phyloP scores from a whole-genome alignment of 2,888 invertebrate species.

The Harpagoxenus sublaevis region DNA sequence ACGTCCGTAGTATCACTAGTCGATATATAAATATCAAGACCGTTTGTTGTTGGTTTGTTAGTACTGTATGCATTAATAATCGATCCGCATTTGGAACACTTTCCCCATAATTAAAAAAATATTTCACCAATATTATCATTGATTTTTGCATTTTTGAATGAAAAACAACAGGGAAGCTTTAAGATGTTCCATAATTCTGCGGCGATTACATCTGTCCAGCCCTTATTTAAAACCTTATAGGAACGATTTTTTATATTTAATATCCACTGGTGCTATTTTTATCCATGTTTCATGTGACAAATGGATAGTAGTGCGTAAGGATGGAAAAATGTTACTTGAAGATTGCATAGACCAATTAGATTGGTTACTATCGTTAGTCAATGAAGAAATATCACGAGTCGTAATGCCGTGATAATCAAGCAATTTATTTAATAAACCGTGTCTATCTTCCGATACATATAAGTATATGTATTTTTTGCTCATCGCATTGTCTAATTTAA shows the following conservation, averaged over 20 bases:
- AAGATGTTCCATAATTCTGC: not conserved
- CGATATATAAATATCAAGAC: slow-evolving; percentile 43
- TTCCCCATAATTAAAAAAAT: not conserved
- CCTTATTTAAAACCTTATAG: not conserved
- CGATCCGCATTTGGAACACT: not conserved
- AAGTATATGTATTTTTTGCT: not conserved
- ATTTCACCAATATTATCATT: not conserved
- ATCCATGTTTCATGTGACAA: not conserved
- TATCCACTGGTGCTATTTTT: not conserved
- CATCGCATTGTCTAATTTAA: not conserved
- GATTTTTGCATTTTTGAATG: slow-evolving; percentile 1
- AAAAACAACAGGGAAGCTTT: slow-evolving; percentile 12
- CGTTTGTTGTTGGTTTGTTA: not conserved
- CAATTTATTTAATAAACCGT: not conserved
- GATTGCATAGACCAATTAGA: slow-evolving; percentile 23
- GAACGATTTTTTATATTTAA: not conserved
- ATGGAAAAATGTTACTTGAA: not conserved
- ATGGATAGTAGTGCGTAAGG: not conserved
- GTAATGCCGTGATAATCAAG: not conserved
- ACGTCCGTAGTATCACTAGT: slow-evolving; percentile 65
- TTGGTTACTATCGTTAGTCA: not conserved
- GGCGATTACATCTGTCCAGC: not conserved
- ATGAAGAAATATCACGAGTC: not conserved
- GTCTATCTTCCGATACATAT: not conserved
- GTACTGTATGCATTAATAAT: not conserved